Evolutionary conservation across 2,113 vertebrate genomes (phyloP).

Genomic region (Python bivittatus): DNA sequence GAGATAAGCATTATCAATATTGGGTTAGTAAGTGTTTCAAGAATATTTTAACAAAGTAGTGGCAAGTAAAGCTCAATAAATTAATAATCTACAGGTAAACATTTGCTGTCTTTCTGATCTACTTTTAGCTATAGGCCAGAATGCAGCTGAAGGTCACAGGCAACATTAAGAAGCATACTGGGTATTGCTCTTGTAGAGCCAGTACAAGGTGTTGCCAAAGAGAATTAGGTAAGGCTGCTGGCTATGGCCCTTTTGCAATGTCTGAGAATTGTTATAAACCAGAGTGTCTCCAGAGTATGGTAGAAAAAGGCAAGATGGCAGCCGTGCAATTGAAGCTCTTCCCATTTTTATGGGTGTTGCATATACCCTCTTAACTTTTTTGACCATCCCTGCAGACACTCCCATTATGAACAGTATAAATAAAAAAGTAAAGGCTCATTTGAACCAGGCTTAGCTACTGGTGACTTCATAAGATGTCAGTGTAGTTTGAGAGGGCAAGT

Average conservation of each 20-base stretch:
- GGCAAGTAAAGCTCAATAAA: not conserved
- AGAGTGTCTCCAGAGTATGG: not conserved
- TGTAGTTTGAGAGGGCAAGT: too few relatives aligned
- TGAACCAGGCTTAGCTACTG: too few relatives aligned
- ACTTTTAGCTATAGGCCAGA: not conserved
- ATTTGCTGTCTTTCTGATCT: not conserved
- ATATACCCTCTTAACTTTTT: not conserved
- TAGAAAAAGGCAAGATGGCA: not conserved
- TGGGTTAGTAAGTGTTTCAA: not conserved
- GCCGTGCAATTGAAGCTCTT: not conserved
- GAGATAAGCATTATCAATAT: not conserved
- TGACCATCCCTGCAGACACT: not conserved
- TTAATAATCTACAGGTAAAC: not conserved
- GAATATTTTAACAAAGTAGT: not conserved
- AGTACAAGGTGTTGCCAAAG: not conserved
- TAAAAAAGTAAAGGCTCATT: not conserved
- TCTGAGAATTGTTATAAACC: not conserved
- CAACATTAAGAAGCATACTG: not conserved
- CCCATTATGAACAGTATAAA: not conserved
- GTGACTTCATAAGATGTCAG: too few relatives aligned
- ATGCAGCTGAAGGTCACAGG: not conserved
- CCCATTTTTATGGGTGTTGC: not conserved
- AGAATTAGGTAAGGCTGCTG: not conserved
- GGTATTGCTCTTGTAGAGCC: not conserved
- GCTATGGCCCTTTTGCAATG: not conserved